Base-by-base conservation (phyloP, 1,140 invertebrate species). In the Chelonus insularis region DNA sequence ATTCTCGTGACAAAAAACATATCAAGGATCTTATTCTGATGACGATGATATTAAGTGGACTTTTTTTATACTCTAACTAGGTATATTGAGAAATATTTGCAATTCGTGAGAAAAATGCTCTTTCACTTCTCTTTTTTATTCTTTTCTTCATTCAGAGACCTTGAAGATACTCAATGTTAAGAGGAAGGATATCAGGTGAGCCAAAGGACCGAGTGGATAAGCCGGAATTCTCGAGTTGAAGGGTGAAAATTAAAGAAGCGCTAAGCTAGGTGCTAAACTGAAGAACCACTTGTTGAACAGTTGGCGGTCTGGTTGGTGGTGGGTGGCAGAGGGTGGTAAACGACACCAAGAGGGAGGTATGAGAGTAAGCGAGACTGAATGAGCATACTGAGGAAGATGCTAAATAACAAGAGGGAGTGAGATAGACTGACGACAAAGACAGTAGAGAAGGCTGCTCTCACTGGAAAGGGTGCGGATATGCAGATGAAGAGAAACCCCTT, bases 271-370 rank as follows among this genome's bases (percentile, higher is more conserved):
- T 72, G 78, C 74, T 78, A 78, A 79, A 78, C 74, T 76, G 79
- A 79, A 77, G 77, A 80, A 79, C 78, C 79, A 81, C 78, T 80
- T 81, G 79, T 80, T 81, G 79, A 81, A 66, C 74, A 68, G 71
- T 62, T 63, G 45, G 59, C 36, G 58, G 57, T 64, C 51, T 48
- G 34, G 50, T 52, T 63, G 63, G 43, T 56, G 70, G 69, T 65
- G 72, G 66, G 59, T 54, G 69, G 57, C 61, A 65, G 58, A 67
- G 68, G 72, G 68, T 69, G 67, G 72, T 68, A 69, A 70, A 66
- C 61, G 68, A 62, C 37, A 64, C 62, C 62, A 48, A 52, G 64
- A 47, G 60, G 66, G 68, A 67, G 65, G 57, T 62, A 60, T 20
- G 36, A 36, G 47, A 11, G 29, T 43, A 45, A 59, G 57, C 57